Evolutionary conservation across 2,797 vertebrate species (phyloP), one percentile per base, ranked within the genome.

Genomic region (Channa striata): DNA sequence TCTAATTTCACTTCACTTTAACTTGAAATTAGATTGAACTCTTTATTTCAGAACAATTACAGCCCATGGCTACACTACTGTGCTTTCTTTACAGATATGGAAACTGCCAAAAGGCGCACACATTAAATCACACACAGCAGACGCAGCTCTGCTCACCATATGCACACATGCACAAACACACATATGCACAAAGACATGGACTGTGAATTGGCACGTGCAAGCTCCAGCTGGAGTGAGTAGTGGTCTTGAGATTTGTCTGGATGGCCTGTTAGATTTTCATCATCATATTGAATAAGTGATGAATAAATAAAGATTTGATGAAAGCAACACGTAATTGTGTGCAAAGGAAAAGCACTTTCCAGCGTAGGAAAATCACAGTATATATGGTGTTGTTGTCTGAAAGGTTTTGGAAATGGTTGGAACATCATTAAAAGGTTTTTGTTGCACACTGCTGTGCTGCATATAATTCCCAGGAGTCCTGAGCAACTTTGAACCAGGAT

Each of bases 1-100:
- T 84, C 70, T 85, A 73, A 84, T 82, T 81, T 72, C 77, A 82
- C 71, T 70, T 78, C 25, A 48, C 52, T 85, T 77, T 60, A 68
- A 73, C 80, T 73, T 66, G 20, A 83, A 86, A 87, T 63, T 64
- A 68, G 47, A 81, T 59, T 59, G 51, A 80, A 69, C 64, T 72
- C 21, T 64, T 20, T 74, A 72, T 72, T 73, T 81, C 39, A 12
- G 43, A 58, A 20, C 23, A 56, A 59, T 77, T 36, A 8, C 30
- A 59, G 57, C 63, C 68, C 9, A 6, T 12, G 42, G 65, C 58
- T 25, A 6, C n/a, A 19, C 68, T 57, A 48, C 63, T 81, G 65
- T 78, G 52, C 50, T 37, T 50, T 34, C 14, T 75, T 40, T 16
- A 49, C 68, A 80, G 84, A 84, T 77, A 77, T 57, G 42, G 23